A percentile compares a stretch with the other conserved stretches of the same genome.
phyloP scores from a whole-genome alignment of 2,888 invertebrate species.

The Andrena hattorfiana region DNA sequence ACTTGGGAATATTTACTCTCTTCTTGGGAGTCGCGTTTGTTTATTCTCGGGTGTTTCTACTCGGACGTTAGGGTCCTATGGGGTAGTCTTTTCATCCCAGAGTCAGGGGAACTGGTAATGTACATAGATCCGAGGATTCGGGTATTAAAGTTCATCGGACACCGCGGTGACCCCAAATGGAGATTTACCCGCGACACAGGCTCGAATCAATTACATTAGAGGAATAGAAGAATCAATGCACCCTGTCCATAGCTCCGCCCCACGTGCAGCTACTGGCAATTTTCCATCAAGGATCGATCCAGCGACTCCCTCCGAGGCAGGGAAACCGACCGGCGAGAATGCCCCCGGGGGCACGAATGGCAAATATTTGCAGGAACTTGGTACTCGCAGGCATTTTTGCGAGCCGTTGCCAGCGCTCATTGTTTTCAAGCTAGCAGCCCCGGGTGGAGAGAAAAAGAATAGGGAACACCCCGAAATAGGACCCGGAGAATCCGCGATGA shows the following conservation, averaged over 20 bases:
- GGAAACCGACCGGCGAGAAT: slow-evolving; percentile 18
- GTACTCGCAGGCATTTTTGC: neutral
- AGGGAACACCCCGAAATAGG: neutral
- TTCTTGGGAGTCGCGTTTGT: too few species aligned
- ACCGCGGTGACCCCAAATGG: too few species aligned
- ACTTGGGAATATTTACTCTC: too few species aligned
- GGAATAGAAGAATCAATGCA: slow-evolving; percentile 6
- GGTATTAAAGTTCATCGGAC: too few species aligned
- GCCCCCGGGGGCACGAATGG: slow-evolving; percentile 22
- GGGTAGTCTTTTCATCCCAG: too few species aligned
- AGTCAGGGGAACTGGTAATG: too few species aligned
- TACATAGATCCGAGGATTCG: too few species aligned
- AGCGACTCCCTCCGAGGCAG: neutral
- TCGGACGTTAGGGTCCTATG: too few species aligned
- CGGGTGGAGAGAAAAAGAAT: neutral
- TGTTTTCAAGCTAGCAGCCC: neutral
- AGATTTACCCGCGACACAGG: too few species aligned
- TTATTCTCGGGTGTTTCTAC: too few species aligned
- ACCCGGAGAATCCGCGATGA: slow-evolving; percentile 6
- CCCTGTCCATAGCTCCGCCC: neutral
- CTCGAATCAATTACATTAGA: neutral
- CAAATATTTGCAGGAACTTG: slow-evolving; percentile 40
- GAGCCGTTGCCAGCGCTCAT: neutral
- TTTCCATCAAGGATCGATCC: slow-evolving; percentile 38
- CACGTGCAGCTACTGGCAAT: slow-evolving; percentile 23